Percentiles rank a stretch among this genome's conserved stretches.
These are phyloP conservation scores for Hyles euphorbiae DNA, from an alignment of 1,140 invertebrate genomes.

Conservation along the genomic window DNA sequence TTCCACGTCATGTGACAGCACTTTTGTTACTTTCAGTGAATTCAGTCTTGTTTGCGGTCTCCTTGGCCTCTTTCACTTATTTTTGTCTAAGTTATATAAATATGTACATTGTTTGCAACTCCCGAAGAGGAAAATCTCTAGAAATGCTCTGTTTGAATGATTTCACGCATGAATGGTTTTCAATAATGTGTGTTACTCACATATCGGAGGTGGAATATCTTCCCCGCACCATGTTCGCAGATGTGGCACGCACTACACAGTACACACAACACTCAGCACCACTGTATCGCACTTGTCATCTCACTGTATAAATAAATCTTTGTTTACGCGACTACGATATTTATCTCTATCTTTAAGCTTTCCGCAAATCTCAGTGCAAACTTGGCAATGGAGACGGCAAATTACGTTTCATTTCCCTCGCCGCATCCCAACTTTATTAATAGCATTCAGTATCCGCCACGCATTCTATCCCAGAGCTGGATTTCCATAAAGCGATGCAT, in stretches of 20 bases:
- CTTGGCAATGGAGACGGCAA: constrained; percentile 49
- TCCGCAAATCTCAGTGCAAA: constrained; percentile 49
- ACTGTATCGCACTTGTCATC: constrained; percentile 32
- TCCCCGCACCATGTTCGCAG: constrained; percentile 56
- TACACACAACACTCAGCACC: constrained; percentile 3
- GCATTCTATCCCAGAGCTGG: constrained; percentile 24
- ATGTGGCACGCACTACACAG: too few relatives aligned
- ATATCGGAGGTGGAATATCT: constrained; percentile 64
- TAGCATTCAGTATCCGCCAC: constrained; percentile 43
- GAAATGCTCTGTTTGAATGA: too few relatives aligned
- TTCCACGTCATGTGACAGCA: too few relatives aligned
- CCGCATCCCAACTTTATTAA: constrained; percentile 47
- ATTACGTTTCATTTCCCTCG: constrained; percentile 52
- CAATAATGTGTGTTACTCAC: constrained; percentile 35
- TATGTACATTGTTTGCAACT: too few relatives aligned
- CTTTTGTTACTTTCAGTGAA: too few relatives aligned
- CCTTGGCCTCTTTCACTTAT: too few relatives aligned
- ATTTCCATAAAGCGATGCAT: constrained; percentile 16
- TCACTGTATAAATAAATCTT: constrained; percentile 43
- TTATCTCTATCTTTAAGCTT: constrained; percentile 37
- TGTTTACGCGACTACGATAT: constrained; percentile 40
- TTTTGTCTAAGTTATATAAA: too few relatives aligned
- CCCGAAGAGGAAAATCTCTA: too few relatives aligned
- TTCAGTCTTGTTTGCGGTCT: too few relatives aligned
- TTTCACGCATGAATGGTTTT: too few relatives aligned